Conservation (phyloP, 2,888 invertebrate genomes). For the Trisateles emortualis region DNA sequence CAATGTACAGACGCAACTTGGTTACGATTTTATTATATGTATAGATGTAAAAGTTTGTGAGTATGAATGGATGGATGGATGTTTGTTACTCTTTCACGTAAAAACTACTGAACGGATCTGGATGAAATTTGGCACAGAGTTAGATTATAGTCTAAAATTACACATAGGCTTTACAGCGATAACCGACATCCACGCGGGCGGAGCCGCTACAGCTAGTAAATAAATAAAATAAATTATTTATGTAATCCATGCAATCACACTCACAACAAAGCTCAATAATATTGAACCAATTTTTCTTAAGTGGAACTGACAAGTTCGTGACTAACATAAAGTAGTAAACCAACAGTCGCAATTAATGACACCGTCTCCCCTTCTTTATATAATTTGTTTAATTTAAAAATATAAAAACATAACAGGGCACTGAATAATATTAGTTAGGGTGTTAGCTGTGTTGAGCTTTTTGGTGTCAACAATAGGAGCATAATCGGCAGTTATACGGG, state of each 20-base stretch:
- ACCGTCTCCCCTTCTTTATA: constrained; percentile 47
- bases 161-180: too few species aligned
- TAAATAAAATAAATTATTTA: too few species aligned
- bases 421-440: constrained; percentile 17
- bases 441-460: constrained; percentile 22
- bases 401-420: constrained; percentile 50
- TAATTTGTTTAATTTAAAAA: constrained; percentile 70
- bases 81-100: too few species aligned
- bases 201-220: too few species aligned
- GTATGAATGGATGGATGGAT: too few species aligned
- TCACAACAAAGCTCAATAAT: background rate
- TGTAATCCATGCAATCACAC: background rate
- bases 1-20: too few species aligned
- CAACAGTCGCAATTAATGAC: constrained; percentile 53
- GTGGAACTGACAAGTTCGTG: constrained; percentile 22
- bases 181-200: too few species aligned
- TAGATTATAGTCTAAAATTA: too few species aligned
- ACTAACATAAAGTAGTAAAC: constrained; percentile 35
- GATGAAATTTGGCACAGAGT: too few species aligned
- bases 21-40: too few species aligned
- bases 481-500: constrained; percentile 39
- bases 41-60: too few species aligned
- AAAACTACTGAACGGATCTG: too few species aligned
- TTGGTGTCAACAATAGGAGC: constrained; percentile 19
- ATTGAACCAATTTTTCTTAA: constrained; percentile 7